Evolutionary conservation across 64 coral and sea anemone species (phyloP), one percentile per base, ranked within the genome.

Genomic region (Montipora capricornis): DNA sequence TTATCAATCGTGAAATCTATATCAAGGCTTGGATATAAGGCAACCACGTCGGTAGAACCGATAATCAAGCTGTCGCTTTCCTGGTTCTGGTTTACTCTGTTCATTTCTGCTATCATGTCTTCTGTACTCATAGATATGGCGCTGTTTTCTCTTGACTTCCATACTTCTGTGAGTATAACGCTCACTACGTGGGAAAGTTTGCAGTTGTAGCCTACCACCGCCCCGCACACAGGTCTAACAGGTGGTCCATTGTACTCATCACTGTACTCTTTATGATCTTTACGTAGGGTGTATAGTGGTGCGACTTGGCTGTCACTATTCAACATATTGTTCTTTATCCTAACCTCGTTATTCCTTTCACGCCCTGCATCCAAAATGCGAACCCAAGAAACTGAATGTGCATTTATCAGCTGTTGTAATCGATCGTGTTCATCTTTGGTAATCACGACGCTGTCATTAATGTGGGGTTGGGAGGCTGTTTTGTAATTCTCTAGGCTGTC

Each of bases 401-500:
- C 49, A 69, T 90, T 90, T 10, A 80, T 90, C 6, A 90, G 20
- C 13, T 55, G 26, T 80, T 90, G 89, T 76, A 85, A 46, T 16
- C 82, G 81, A 13, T 80, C 29, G 52, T 90, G 24, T 13, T 90
- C 88, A 22, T 55, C 52, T 55, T 55, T 55, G 52, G 52, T 55
- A 55, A 55, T 55, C 52, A 55, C 52, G 9, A 55, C 55, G 79
- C 77, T 57, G 2, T 12, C 15, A 61, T 29, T 45, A 61, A 20
- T 90, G 53, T 90, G 88, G 4, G 50, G 20, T 49, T 78, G 8
- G 22, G 19, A 90, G 2, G 88, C 88, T 0, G 87, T 44, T 50
- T 92, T 92, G 49, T 92, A 92, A 55, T 93, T 87, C 7, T 93
- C 82, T 3, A 64, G 7, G 15, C 37, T 77, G 46, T 93, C 91